phyloP scores from a whole-genome alignment of 2,113 vertebrate genomes.

The Rallus limicola region DNA sequence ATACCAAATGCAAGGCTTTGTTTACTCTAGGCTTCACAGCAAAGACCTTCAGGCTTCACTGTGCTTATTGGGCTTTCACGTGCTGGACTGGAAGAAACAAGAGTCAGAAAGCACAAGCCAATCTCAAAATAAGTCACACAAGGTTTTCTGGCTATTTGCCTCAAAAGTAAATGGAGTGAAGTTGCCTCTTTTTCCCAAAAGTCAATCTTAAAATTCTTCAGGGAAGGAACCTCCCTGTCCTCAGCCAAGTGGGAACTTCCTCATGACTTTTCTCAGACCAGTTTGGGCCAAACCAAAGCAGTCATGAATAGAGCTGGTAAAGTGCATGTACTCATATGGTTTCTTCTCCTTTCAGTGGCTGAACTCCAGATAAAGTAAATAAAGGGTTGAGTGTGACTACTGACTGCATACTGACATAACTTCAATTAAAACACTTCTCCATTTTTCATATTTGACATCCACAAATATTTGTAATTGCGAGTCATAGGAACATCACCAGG shows the following conservation, averaged over 20 bases:
- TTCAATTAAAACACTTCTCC: not conserved
- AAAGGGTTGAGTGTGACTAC: not conserved
- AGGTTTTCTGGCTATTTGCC: not conserved
- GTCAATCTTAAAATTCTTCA: not conserved
- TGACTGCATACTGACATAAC: not conserved
- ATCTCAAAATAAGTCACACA: not conserved
- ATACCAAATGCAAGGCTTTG: not conserved
- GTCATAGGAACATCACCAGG: not conserved
- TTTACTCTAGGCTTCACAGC: not conserved
- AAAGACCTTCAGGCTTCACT: not conserved
- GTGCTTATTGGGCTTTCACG: not conserved
- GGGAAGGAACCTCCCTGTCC: not conserved
- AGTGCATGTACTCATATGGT: not conserved
- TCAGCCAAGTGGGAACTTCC: not conserved
- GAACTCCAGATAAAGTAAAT: not conserved
- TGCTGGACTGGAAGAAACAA: not conserved
- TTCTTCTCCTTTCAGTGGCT: not conserved
- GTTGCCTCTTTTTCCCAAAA: not conserved
- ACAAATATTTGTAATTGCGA: not conserved
- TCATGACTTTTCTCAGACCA: not conserved
- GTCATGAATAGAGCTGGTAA: not conserved
- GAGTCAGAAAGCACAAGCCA: not conserved
- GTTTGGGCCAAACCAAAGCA: not conserved
- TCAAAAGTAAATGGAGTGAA: not conserved
- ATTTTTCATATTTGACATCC: constrained; percentile 6